These are phyloP conservation scores for Sminthopsis crassicaudata DNA, from an alignment of 2,113 vertebrate genomes.

Conservation along the genomic window DNA sequence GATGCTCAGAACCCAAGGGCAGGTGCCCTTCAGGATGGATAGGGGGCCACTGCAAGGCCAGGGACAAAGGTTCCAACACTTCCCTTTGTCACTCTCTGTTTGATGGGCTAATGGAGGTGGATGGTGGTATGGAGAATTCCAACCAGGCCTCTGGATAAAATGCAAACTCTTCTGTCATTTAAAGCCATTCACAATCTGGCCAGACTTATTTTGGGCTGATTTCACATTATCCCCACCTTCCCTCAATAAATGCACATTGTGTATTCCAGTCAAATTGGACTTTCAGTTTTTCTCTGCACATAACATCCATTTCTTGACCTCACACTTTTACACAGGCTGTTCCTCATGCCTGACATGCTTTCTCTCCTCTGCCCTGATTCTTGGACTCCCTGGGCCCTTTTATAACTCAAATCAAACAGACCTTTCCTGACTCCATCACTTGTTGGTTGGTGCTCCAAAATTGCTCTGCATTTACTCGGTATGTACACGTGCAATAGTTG, in stretches of 20 bases:
- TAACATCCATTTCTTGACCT: not conserved
- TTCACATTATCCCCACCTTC: conserved; percentile 1
- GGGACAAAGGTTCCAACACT: not conserved
- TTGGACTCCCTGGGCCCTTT: not conserved
- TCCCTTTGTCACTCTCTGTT: not conserved
- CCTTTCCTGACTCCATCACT: not conserved
- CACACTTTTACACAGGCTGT: not conserved
- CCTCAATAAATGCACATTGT: not conserved
- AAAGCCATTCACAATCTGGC: not conserved
- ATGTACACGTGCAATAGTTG: not conserved
- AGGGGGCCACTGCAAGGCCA: not conserved
- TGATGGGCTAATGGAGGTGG: not conserved
- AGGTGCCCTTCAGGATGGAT: not conserved
- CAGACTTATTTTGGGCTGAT: not conserved
- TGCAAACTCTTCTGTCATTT: not conserved
- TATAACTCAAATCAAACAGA: not conserved
- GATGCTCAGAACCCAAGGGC: not conserved
- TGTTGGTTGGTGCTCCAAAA: not conserved
- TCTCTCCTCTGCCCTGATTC: not conserved
- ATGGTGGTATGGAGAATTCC: not conserved
- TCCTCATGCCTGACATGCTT: not conserved
- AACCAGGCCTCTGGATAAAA: not conserved
- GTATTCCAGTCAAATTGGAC: not conserved
- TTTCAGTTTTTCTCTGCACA: not conserved
- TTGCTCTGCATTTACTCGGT: not conserved